These are phyloP conservation scores for Puma concolor DNA, from an alignment of 2,113 vertebrate genomes.

Conservation along the genomic window DNA sequence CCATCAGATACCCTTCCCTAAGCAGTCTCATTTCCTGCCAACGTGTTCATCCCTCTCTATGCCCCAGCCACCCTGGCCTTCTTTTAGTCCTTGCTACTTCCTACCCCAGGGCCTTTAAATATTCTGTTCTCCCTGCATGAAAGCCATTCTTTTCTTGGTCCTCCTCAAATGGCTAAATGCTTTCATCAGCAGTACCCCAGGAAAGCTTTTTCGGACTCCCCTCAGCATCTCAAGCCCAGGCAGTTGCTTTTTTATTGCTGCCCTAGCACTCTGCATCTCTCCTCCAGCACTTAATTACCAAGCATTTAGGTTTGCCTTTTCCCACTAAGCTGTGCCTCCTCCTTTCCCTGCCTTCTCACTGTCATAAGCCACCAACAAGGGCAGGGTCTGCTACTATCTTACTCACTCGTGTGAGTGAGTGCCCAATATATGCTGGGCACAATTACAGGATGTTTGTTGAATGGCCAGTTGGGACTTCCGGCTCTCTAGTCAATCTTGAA, in stretches of 20 bases:
- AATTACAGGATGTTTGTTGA: slow-evolving; percentile 26
- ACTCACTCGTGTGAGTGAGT: background rate
- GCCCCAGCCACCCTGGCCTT: background rate
- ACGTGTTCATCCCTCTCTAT: background rate
- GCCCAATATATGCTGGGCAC: background rate
- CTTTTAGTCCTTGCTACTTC: background rate
- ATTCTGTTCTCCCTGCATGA: background rate
- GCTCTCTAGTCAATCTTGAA: background rate
- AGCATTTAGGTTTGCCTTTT: background rate
- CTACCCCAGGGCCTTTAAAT: background rate
- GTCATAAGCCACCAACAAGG: background rate
- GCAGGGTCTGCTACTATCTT: background rate
- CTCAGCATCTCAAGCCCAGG: background rate
- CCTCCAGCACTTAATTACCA: slow-evolving; percentile 26
- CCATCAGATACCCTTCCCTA: background rate
- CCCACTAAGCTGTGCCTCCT: background rate
- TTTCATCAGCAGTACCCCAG: background rate
- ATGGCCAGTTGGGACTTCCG: background rate
- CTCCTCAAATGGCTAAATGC: background rate
- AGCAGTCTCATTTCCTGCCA: background rate
- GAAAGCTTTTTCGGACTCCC: background rate
- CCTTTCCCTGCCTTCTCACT: background rate
- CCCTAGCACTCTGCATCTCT: background rate
- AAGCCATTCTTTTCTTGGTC: background rate
- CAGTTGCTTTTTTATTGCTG: background rate